A percentile compares a stretch with the other conserved stretches of the same genome.
These are phyloP conservation scores for Anolis sagrei DNA, from an alignment of 2,113 vertebrate genomes.

Conservation along the genomic window DNA sequence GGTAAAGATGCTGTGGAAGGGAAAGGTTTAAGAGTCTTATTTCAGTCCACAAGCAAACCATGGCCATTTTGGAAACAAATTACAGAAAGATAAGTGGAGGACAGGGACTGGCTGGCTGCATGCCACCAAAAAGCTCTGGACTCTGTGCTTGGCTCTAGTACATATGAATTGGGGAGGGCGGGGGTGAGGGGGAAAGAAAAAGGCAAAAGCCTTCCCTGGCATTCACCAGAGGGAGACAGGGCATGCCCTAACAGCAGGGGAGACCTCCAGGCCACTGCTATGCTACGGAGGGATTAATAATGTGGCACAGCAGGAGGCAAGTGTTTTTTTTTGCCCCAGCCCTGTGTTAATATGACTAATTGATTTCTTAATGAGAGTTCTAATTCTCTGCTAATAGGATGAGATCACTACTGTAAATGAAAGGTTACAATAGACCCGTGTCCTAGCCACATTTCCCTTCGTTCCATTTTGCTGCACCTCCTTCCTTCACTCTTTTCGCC, in stretches of 20 bases:
- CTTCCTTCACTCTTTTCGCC: neutral
- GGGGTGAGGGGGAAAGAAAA: too few species aligned
- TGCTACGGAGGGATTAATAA: slow-evolving; percentile 4
- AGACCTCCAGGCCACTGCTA: neutral
- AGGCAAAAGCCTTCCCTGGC: neutral
- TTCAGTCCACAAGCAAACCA: neutral
- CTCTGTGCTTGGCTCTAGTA: neutral
- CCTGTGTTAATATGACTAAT: slow-evolving; percentile 17
- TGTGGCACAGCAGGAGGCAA: slow-evolving; percentile 21
- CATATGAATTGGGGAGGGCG: too few species aligned
- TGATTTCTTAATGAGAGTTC: slow-evolving; percentile 18
- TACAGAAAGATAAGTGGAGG: neutral
- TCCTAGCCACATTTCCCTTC: neutral
- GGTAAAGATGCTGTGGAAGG: neutral
- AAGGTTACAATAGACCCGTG: neutral
- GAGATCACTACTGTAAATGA: slow-evolving; percentile 3
- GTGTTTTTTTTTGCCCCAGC: slow-evolving; percentile 16
- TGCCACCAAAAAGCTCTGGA: neutral
- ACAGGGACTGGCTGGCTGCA: neutral
- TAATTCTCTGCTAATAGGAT: slow-evolving; percentile 28
- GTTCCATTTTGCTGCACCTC: neutral
- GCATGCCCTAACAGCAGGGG: slow-evolving; percentile 19
- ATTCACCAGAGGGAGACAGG: slow-evolving; percentile 2
- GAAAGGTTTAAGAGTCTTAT: neutral
- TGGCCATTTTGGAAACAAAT: slow-evolving; percentile 3